phyloP scores from a whole-genome alignment of 2,797 vertebrate genomes.

The Mus caroli region DNA sequence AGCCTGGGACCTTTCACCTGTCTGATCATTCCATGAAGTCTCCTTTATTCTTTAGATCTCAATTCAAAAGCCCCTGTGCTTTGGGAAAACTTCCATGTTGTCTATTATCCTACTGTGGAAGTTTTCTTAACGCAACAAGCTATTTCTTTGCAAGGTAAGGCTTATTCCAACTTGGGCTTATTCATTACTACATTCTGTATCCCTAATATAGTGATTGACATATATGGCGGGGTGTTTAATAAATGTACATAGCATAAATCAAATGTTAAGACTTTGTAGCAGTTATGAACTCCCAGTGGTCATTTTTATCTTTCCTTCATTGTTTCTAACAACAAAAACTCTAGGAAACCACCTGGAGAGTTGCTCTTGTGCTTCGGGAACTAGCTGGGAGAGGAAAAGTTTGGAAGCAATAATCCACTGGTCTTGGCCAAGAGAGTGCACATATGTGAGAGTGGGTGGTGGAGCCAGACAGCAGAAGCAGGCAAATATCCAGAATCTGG shows the following conservation, averaged over 20 bases:
- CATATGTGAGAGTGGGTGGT: constrained; percentile 68
- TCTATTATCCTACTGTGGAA: neutral
- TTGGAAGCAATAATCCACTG: constrained; percentile 59
- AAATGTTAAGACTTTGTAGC: constrained; percentile 55
- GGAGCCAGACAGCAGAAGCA: constrained; percentile 67
- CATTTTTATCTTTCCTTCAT: constrained; percentile 36
- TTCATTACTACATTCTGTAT: constrained; percentile 40
- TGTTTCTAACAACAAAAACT: constrained; percentile 58
- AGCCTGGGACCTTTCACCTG: neutral
- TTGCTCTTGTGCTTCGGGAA: constrained; percentile 59
- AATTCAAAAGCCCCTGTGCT: constrained; percentile 41
- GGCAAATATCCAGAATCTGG: constrained; percentile 35
- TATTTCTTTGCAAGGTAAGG: constrained; percentile 39
- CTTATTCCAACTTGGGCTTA: neutral
- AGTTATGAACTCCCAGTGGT: constrained; percentile 41
- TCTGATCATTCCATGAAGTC: neutral
- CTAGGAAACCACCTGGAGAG: constrained; percentile 75
- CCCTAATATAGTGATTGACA: neutral
- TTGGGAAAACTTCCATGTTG: neutral
- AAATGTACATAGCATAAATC: constrained; percentile 55
- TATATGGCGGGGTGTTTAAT: neutral
- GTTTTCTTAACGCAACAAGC: constrained; percentile 38
- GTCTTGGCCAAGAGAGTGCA: constrained; percentile 70
- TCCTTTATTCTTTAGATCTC: constrained; percentile 7
- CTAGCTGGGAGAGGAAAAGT: constrained; percentile 60